Evolutionary conservation across 2,888 invertebrate genomes (phyloP).

Genomic region (Auanema sp.): DNA sequence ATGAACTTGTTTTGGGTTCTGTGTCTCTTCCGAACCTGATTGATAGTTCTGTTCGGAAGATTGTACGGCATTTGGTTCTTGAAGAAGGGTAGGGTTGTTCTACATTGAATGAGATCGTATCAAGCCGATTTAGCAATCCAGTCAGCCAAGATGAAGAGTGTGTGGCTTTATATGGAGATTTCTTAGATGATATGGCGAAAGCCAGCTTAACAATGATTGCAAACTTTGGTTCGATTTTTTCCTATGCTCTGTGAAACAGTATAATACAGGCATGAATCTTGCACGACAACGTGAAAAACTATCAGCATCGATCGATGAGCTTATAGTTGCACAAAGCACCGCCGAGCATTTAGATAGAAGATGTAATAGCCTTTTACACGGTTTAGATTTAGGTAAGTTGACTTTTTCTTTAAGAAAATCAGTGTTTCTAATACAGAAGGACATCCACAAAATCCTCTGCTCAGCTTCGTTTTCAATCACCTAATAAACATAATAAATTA

Average conservation of each 20-base stretch:
- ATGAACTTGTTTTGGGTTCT: conserved; percentile 17
- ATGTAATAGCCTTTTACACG: neutral
- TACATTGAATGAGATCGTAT: too few species aligned
- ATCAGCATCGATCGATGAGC: conserved; percentile 84
- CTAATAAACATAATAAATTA: conserved; percentile 88
- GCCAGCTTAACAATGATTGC: conserved; percentile 14
- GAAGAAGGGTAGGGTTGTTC: conserved; percentile 4
- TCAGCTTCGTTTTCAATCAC: conserved; percentile 91
- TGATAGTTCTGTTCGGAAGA: conserved; percentile 9
- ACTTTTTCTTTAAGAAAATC: conserved; percentile 1
- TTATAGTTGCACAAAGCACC: conserved; percentile 87
- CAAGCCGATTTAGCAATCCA: neutral
- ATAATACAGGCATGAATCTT: conserved; percentile 83
- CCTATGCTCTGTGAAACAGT: too few species aligned
- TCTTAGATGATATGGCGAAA: conserved; percentile 15
- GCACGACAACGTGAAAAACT: conserved; percentile 92
- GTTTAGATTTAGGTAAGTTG: neutral
- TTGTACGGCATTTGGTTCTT: neutral
- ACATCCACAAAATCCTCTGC: conserved; percentile 11
- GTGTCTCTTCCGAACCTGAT: conserved; percentile 10
- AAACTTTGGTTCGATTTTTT: conserved; percentile 16
- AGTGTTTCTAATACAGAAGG: conserved; percentile 6
- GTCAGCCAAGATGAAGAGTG: conserved; percentile 11
- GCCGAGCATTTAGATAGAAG: conserved; percentile 64
- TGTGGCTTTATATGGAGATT: conserved; percentile 11